Evolutionary conservation across 1,140 invertebrate genomes (phyloP).

Genomic region (Conus ventricosus): DNA sequence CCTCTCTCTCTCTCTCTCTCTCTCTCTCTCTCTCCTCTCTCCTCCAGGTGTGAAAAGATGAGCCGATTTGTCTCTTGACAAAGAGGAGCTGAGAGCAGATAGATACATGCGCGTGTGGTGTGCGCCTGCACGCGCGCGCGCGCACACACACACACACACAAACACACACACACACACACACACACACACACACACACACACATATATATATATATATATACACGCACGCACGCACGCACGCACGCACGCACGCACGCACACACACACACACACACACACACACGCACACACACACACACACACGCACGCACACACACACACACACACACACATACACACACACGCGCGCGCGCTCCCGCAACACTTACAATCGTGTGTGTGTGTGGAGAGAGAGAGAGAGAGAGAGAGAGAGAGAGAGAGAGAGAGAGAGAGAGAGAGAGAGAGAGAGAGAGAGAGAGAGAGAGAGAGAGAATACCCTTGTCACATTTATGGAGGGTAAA

Average conservation of each 20-base stretch:
- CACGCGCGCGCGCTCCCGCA: not conserved
- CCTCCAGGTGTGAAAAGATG: no score
- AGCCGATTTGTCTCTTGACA: no score
- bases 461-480: no score
- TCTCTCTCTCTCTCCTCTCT: no score
- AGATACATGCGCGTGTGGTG: not conserved
- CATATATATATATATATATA: constrained; percentile 20
- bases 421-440: no score
- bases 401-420: no score
- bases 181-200: constrained; percentile 42
- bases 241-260: constrained; percentile 39
- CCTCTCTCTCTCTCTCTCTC: no score
- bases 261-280: constrained; percentile 42
- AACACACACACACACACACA: constrained; percentile 23
- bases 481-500: no score
- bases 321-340: constrained; percentile 42
- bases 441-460: no score
- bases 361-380: not conserved
- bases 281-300: constrained; percentile 24
- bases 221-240: not conserved
- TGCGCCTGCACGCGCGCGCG: constrained; percentile 1
- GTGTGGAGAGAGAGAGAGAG: not conserved
- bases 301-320: constrained; percentile 37
- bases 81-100: no score
- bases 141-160: constrained; percentile 41